Evolutionary conservation across 2,888 invertebrate species (phyloP).

Genomic region (Notocelia uddmanniana): DNA sequence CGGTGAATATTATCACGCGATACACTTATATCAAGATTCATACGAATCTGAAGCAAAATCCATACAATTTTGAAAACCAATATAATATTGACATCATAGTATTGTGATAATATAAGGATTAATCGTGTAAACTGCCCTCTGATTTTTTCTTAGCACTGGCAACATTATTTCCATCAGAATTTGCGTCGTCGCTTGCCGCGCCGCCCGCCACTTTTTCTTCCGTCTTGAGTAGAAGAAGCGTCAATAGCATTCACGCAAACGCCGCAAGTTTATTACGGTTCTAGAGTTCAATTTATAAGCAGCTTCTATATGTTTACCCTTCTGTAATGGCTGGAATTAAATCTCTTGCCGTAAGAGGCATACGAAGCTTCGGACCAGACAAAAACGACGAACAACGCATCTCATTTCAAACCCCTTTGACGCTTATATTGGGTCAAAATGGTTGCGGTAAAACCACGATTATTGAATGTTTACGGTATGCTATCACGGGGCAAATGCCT

Average conservation of each 20-base stretch:
- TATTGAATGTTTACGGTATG: constrained; percentile 97
- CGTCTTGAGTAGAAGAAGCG: constrained; percentile 12
- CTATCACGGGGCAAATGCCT: constrained; percentile 96
- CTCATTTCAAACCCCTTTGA: constrained; percentile 92
- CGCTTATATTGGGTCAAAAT: constrained; percentile 98
- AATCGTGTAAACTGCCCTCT: too few relatives aligned
- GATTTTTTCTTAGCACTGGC: not conserved
- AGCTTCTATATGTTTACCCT: constrained; percentile 45
- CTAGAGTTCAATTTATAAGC: constrained; percentile 24
- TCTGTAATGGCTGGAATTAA: constrained; percentile 91
- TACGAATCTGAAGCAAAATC: too few relatives aligned
- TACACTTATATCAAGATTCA: too few relatives aligned
- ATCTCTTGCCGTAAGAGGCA: constrained; percentile 92
- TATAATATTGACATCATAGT: too few relatives aligned
- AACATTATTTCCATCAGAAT: constrained; percentile 18
- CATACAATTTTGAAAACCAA: too few relatives aligned
- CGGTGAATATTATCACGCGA: too few relatives aligned
- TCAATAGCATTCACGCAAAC: constrained; percentile 20
- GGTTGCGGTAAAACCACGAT: constrained; percentile 99
- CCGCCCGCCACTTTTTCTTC: constrained; percentile 43
- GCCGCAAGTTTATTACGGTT: constrained; percentile 29
- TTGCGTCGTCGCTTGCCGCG: constrained; percentile 32
- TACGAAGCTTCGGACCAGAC: constrained; percentile 96
- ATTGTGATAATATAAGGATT: too few relatives aligned
- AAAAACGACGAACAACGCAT: constrained; percentile 90